These are phyloP conservation scores for Picathartes gymnocephalus DNA, from an alignment of 2,113 vertebrate species.

Conservation along the genomic window DNA sequence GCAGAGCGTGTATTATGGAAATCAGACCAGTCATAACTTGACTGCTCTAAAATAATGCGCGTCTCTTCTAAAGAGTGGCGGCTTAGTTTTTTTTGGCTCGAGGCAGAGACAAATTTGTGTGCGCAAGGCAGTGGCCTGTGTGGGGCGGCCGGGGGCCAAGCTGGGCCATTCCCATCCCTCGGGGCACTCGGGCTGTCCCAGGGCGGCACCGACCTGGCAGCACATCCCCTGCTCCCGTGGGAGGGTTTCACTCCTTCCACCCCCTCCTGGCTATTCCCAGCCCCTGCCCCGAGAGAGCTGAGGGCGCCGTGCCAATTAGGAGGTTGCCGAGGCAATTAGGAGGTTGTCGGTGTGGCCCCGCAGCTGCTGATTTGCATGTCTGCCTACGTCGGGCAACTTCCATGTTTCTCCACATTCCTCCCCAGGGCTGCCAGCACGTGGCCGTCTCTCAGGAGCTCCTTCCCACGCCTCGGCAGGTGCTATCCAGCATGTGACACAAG, in stretches of 20 bases:
- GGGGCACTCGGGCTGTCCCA: not conserved
- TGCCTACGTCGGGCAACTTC: not conserved
- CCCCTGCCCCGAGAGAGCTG: not conserved
- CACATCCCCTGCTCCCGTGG: not conserved
- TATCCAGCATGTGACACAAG: rapidly evolving
- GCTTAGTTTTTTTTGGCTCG: slow-evolving; percentile 48
- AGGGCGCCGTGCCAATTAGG: not conserved
- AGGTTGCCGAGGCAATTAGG: not conserved
- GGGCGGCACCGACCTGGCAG: not conserved
- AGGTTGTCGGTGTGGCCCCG: not conserved
- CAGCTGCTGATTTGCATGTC: slow-evolving; percentile 39
- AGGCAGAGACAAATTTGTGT: slow-evolving; percentile 49
- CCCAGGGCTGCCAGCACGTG: not conserved
- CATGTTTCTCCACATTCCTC: not conserved
- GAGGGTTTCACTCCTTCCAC: not conserved
- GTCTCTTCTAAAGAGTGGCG: not conserved
- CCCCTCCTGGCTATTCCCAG: not conserved
- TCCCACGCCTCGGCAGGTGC: not conserved
- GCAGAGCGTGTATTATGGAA: slow-evolving; percentile 18
- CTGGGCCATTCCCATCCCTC: not conserved
- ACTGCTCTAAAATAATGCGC: not conserved
- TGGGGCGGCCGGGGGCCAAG: not conserved
- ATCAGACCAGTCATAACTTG: slow-evolving; percentile 52
- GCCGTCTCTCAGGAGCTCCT: not conserved
- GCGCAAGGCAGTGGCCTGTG: slow-evolving; percentile 6